Base-by-base conservation (phyloP, 1,140 invertebrate genomes). In the Solenopsis invicta region DNA sequence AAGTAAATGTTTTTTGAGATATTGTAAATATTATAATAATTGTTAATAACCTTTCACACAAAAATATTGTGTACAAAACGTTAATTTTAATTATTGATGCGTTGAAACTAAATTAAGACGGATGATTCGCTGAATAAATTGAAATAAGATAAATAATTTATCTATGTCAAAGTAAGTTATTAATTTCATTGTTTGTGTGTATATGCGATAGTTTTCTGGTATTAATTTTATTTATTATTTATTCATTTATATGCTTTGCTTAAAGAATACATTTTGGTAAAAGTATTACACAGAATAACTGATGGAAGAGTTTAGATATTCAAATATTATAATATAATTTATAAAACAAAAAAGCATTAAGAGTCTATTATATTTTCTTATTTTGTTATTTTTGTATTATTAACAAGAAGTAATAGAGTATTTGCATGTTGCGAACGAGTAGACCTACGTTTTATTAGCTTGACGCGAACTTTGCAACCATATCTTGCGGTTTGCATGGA, bases 401-500 rank as follows among this genome's bases (percentile, higher is more conserved):
- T 41, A 50, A 16, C 45, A 34, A 34, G 13, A 66, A 18, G 34
- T 34, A 66, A 37, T 71, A 45, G 24, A 56, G 13, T 12, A 21
- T 81, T 81, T 24, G 16, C 21, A 71, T 41, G 8, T 0, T 69
- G 34, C n/a, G 37, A 72, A 18, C 5, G 21, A 45, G 34, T 72
- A 54, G 37, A 56, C 37, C 56, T 54, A 29, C 16, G 37, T 72
- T 71, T 81, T 81, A 81, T 81, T 66, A 81, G 16, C 37, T 81
- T 16, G 21, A 24, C 12, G 48, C 10, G 37, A 29, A 34, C 45
- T 80, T n/a, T 16, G 52, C 34, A n/a, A 72, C 21, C 50, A 34
- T 89, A 90, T 90, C 77, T 87, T 77, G 88, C 24, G 88, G 85
- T 89, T 90, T 78, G 72, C 52, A 67, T 6, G 62, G 74, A 85